phyloP scores from a whole-genome alignment of 2,888 invertebrate species.

The Schrankia costaestrigalis region DNA sequence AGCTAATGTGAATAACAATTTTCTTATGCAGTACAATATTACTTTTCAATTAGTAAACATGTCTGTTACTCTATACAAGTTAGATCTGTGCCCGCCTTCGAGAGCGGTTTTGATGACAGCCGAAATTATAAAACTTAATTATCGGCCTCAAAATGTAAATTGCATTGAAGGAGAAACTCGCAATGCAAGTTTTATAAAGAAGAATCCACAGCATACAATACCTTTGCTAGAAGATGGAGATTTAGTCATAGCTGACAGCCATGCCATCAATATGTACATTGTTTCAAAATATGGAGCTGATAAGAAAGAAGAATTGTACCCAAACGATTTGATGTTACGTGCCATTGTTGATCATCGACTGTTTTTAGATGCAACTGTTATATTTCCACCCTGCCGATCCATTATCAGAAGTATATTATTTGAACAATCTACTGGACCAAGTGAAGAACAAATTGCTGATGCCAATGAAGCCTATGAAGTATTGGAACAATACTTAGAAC shows the following conservation, averaged over 20 bases:
- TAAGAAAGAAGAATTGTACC: constrained; percentile 37
- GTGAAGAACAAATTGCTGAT: constrained; percentile 21
- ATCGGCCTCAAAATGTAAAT: constrained; percentile 29
- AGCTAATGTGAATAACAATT: too few species aligned
- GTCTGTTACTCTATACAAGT: constrained; percentile 38
- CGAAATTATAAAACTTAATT: constrained; percentile 37
- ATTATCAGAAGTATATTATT: constrained; percentile 13
- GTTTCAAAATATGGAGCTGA: constrained; percentile 48
- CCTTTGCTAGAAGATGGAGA: constrained; percentile 50
- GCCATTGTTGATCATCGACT: constrained; percentile 42
- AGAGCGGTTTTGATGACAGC: constrained; percentile 40
- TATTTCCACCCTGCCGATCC: constrained; percentile 29
- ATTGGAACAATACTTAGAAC: constrained; percentile 42
- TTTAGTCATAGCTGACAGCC: constrained; percentile 43
- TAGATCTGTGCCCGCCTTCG: constrained; percentile 38
- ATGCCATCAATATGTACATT: constrained; percentile 48
- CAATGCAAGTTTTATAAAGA: constrained; percentile 12
- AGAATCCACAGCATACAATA: constrained; percentile 43
- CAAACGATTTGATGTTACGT: constrained; percentile 35
- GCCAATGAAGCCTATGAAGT: constrained; percentile 38
- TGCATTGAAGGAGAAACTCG: constrained; percentile 24
- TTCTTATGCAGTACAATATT: neutral
- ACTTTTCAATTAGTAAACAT: constrained; percentile 22
- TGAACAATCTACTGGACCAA: constrained; percentile 18
- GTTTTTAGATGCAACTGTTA: constrained; percentile 36